phyloP scores from a whole-genome alignment of 35 echinoderm and acorn worm species.

The Acanthaster planci region DNA sequence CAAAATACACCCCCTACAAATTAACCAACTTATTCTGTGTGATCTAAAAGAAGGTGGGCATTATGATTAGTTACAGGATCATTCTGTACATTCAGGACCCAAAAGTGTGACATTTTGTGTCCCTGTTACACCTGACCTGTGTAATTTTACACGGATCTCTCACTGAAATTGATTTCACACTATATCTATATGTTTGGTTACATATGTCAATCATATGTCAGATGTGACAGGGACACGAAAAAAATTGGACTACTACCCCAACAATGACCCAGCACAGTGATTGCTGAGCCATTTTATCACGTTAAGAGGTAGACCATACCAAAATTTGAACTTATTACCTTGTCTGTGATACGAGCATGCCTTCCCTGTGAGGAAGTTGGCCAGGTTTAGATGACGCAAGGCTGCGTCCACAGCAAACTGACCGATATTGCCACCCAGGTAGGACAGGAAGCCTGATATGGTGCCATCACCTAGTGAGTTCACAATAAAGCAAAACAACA shows the following conservation, averaged over 20 bases:
- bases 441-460: background rate
- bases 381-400: background rate
- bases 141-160: too few relatives aligned
- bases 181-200: background rate
- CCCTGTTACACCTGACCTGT: too few relatives aligned
- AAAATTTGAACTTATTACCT: background rate
- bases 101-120: too few relatives aligned
- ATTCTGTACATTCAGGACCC: background rate
- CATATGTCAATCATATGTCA: background rate
- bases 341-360: constrained; percentile 13
- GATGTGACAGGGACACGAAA: too few relatives aligned
- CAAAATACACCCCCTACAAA: too few relatives aligned
- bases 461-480: background rate
- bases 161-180: background rate
- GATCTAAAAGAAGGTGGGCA: too few relatives aligned
- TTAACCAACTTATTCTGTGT: too few relatives aligned
- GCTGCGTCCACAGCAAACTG: constrained; percentile 4
- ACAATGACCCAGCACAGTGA: background rate
- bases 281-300: background rate
- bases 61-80: background rate
- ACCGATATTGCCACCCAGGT: constrained; percentile 2
- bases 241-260: background rate
- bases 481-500: background rate
- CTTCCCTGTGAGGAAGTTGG: constrained; percentile 2
- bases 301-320: background rate